phyloP scores from a whole-genome alignment of 2,797 vertebrate species.

The Halcyon smyrnensis region DNA sequence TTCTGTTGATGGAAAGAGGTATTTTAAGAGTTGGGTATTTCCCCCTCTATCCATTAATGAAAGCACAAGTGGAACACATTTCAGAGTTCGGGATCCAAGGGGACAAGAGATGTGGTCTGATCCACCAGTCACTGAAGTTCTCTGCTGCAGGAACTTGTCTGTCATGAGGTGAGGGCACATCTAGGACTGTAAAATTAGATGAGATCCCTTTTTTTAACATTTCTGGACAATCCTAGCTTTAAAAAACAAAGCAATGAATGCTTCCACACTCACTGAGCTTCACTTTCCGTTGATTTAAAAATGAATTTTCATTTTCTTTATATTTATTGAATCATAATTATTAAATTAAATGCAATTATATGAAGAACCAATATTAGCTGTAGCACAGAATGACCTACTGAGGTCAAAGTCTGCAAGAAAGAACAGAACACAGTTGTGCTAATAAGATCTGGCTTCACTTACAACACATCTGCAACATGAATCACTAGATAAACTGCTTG shows the following conservation, averaged over 20 bases:
- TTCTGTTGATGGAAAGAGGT: not conserved
- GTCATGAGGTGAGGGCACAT: not conserved
- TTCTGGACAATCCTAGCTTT: not conserved
- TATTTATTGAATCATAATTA: not conserved
- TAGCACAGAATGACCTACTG: constrained; percentile 4
- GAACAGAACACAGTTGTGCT: not conserved
- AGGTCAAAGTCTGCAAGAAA: not conserved
- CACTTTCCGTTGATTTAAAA: not conserved
- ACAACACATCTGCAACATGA: not conserved
- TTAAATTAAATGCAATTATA: not conserved
- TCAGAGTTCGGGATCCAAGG: not conserved
- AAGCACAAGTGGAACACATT: not conserved
- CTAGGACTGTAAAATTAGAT: not conserved
- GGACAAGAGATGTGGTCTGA: not conserved
- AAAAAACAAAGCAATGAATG: not conserved
- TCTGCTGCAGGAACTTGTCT: not conserved
- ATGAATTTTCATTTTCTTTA: not conserved
- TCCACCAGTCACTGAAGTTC: not conserved
- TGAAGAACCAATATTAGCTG: constrained; percentile 19
- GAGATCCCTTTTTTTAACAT: constrained; percentile 3
- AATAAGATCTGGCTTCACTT: not conserved
- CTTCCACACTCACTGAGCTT: not conserved
- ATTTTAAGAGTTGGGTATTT: not conserved
- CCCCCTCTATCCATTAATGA: not conserved
- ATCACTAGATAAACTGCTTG: not conserved